Percentiles rank a stretch among this genome's conserved stretches.
phyloP scores from a whole-genome alignment of 2,797 vertebrate species.

The Gobio occitaniae region DNA sequence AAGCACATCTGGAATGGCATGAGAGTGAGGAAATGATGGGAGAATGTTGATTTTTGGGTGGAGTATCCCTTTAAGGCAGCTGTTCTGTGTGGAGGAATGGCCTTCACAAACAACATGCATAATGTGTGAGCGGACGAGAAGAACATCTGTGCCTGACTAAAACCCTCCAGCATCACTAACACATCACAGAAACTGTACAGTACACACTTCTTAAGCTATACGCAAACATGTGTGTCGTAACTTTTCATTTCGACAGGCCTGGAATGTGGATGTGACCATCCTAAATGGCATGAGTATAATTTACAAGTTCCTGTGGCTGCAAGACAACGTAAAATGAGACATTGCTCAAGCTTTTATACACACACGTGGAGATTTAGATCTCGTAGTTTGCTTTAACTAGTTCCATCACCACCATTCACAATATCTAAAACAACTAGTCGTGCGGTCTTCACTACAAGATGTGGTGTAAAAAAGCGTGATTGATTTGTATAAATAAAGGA shows the following conservation, averaged over 20 bases:
- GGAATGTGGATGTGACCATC: constrained; percentile 4
- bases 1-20: neutral
- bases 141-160: constrained; percentile 47
- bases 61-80: constrained; percentile 48
- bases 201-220: neutral
- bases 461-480: neutral
- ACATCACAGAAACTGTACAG: constrained; percentile 2
- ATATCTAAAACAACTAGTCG: constrained; percentile 21
- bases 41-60: neutral
- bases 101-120: constrained; percentile 64
- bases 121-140: constrained; percentile 41
- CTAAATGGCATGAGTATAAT: constrained; percentile 5
- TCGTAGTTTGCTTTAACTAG: neutral
- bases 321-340: constrained; percentile 4
- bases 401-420: constrained; percentile 29
- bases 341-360: neutral
- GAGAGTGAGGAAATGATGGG: neutral
- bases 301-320: constrained; percentile 18
- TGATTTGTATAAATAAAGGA: constrained; percentile 4
- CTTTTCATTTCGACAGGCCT: neutral
- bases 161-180: constrained; percentile 7
- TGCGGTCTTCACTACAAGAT: constrained; percentile 15
- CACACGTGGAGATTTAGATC: neutral
- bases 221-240: constrained; percentile 2
- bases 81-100: constrained; percentile 49